Evolutionary conservation across 1,140 invertebrate genomes (phyloP).

Genomic region (Chymomyza costata): DNA sequence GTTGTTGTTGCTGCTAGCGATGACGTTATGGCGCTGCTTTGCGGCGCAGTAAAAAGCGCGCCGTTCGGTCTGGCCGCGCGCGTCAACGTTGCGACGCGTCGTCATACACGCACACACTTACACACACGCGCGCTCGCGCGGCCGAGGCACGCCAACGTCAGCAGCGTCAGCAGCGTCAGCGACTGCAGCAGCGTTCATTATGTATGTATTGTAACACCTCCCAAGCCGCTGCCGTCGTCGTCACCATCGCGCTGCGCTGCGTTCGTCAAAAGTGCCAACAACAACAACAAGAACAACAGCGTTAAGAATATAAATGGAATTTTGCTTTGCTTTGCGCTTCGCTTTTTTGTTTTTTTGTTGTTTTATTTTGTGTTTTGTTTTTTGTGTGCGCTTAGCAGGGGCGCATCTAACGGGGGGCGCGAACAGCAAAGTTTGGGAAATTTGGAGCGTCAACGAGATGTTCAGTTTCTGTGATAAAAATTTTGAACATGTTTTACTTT

Average conservation of each 20-base stretch:
- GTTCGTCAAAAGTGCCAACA: conserved; percentile 52
- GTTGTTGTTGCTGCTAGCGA: conserved; percentile 26
- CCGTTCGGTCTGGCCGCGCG: conserved; percentile 60
- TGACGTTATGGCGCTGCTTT: conserved; percentile 51
- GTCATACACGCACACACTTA: too few relatives aligned
- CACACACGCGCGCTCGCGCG: too few relatives aligned
- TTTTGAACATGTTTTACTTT: too few relatives aligned
- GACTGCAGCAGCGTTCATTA: conserved; percentile 46
- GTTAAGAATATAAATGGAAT: conserved; percentile 57
- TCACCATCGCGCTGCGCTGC: conserved; percentile 37
- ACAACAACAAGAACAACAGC: conserved; percentile 26
- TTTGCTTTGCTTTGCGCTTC: conserved; percentile 50
- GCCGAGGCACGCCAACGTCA: too few relatives aligned
- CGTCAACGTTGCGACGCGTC: conserved; percentile 16
- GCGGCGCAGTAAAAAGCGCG: conserved; percentile 20
- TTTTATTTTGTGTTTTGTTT: background rate
- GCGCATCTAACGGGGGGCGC: too few relatives aligned
- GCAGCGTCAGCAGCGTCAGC: too few relatives aligned
- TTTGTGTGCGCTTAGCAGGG: background rate
- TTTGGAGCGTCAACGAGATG: too few relatives aligned
- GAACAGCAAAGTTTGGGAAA: background rate
- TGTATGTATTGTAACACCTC: conserved; percentile 60
- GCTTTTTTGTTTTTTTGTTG: conserved; percentile 15
- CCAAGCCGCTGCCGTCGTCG: too few relatives aligned
- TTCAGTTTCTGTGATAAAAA: too few relatives aligned